phyloP scores from a whole-genome alignment of 1,140 invertebrate genomes.

The Pseudomyrmex flavicornis region DNA sequence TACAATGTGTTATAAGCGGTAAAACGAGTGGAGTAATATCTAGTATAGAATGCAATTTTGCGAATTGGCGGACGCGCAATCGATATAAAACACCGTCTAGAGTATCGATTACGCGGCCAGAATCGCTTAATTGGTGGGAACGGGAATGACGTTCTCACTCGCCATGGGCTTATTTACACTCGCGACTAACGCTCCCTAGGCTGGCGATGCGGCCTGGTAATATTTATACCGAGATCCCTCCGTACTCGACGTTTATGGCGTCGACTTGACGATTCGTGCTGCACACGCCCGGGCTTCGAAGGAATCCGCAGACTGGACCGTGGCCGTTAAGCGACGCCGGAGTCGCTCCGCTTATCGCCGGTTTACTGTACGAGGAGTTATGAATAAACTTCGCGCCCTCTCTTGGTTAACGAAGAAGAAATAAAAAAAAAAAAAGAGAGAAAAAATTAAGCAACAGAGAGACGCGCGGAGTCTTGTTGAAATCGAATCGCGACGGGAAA shows the following conservation, averaged over 20 bases:
- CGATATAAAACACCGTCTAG: conserved; percentile 41
- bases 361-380: conserved; percentile 31
- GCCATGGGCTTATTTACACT: conserved; percentile 72
- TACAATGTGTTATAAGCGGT: neutral
- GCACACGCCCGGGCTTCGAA: neutral
- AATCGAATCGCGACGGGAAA: conserved; percentile 30
- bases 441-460: no score
- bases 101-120: conserved; percentile 63
- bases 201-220: conserved; percentile 70
- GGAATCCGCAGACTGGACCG: neutral
- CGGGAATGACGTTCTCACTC: conserved; percentile 30
- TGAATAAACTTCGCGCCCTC: neutral
- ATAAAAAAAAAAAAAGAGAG: neutral
- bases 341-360: conserved; percentile 52
- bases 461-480: neutral
- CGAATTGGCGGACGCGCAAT: conserved; percentile 8
- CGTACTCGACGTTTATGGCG: conserved; percentile 62
- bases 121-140: conserved; percentile 70
- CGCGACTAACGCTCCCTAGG: conserved; percentile 60
- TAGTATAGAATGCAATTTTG: conserved; percentile 16
- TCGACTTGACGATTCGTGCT: conserved; percentile 54
- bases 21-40: neutral
- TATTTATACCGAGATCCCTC: conserved; percentile 70
- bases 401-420: conserved; percentile 5
- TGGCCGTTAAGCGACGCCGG: conserved; percentile 12